phyloP scores from a whole-genome alignment of 2,888 invertebrate genomes.

The Minunthozetes semirufus region DNA sequence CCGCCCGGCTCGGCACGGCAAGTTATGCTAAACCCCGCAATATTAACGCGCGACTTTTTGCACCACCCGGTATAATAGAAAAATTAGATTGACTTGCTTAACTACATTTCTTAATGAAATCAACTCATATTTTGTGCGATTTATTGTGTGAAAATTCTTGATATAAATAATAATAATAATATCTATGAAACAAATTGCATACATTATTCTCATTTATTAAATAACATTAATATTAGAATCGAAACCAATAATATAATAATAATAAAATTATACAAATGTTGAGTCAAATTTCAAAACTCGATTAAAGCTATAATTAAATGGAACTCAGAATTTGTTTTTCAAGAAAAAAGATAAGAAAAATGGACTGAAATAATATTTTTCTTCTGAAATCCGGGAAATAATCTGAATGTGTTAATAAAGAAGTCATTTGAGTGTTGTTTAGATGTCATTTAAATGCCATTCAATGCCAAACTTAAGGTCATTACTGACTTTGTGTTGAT shows the following conservation, averaged over 20 bases:
- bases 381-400: conserved; percentile 12
- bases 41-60: too few species aligned
- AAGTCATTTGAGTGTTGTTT: conserved; percentile 11
- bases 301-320: not conserved
- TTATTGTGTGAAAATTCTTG: not conserved
- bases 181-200: too few species aligned
- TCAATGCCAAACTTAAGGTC: conserved; percentile 17
- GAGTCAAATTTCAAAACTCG: not conserved
- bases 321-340: conserved; percentile 11
- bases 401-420: not conserved
- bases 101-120: too few species aligned
- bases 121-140: too few species aligned
- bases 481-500: not conserved
- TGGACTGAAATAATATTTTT: not conserved
- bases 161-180: too few species aligned
- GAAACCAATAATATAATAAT: not conserved
- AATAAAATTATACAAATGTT: not conserved
- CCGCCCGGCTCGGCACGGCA: too few species aligned
- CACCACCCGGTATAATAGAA: too few species aligned
- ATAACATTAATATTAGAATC: not conserved
- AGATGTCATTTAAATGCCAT: not conserved
- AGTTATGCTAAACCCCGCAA: too few species aligned
- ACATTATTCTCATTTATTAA: not conserved
- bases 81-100: too few species aligned
- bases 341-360: not conserved